Conservation (phyloP, 2,797 vertebrate species). For the Neomorphus geoffroyi region DNA sequence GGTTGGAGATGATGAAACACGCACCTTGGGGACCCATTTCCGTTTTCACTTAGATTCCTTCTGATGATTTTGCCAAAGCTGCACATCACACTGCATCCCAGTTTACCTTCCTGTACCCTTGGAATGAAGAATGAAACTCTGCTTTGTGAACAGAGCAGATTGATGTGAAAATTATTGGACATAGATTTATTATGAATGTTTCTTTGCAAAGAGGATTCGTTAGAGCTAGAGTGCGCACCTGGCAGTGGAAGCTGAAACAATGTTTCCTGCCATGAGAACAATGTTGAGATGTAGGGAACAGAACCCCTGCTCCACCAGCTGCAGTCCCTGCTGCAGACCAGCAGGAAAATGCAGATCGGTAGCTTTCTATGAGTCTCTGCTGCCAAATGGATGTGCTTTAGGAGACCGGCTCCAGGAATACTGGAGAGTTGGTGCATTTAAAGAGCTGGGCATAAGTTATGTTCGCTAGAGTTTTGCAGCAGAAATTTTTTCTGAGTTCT, state of each 20-base stretch:
- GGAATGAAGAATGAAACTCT: neutral
- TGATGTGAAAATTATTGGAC: neutral
- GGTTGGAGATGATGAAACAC: neutral
- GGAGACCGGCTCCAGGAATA: neutral
- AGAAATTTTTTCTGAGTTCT: constrained; percentile 8
- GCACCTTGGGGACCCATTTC: neutral
- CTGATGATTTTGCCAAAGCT: neutral
- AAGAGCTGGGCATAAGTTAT: neutral
- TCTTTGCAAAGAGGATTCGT: neutral
- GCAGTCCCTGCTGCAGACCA: neutral
- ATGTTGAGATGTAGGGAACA: neutral
- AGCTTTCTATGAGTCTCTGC: neutral
- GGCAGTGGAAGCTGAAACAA: neutral
- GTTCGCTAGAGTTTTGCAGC: neutral
- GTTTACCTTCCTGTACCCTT: neutral
- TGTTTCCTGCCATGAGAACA: neutral
- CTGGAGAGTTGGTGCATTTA: neutral
- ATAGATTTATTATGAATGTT: neutral
- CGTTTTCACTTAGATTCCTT: neutral
- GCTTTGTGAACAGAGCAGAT: neutral
- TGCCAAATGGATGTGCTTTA: neutral
- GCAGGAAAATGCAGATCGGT: neutral
- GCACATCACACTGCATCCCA: neutral
- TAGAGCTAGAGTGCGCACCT: neutral
- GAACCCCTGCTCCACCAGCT: neutral